Percentiles rank a stretch among this genome's conserved stretches.
These are phyloP conservation scores for Coilia nasus DNA, from an alignment of 2,797 vertebrate species.

Conservation along the genomic window DNA sequence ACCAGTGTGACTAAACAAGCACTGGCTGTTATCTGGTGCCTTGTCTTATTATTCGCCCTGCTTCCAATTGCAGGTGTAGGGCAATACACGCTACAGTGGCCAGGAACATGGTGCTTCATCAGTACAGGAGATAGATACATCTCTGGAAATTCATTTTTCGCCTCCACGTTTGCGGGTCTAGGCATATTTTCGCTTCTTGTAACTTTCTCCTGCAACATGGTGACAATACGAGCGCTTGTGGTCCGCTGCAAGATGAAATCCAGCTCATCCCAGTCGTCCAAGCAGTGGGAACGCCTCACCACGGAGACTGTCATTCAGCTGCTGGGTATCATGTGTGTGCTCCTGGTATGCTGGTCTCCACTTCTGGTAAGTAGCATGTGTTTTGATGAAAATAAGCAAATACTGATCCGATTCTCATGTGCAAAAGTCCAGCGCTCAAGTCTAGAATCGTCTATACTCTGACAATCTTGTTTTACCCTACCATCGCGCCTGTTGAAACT, in stretches of 20 bases:
- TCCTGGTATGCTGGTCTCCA: slow-evolving; percentile 92
- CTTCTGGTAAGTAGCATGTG: slow-evolving; percentile 85
- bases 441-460: not conserved
- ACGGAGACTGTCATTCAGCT: slow-evolving; percentile 93
- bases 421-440: not conserved
- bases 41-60: slow-evolving; percentile 83
- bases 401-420: not conserved
- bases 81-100: slow-evolving; percentile 88
- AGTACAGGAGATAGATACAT: slow-evolving; percentile 71
- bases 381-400: too few species aligned
- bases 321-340: slow-evolving; percentile 93
- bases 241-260: slow-evolving; percentile 82
- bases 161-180: slow-evolving; percentile 83
- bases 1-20: slow-evolving; percentile 80
- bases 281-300: slow-evolving; percentile 90
- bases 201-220: slow-evolving; percentile 88
- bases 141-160: slow-evolving; percentile 77
- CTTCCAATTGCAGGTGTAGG: slow-evolving; percentile 87
- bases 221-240: slow-evolving; percentile 88
- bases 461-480: not conserved
- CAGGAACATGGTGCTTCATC: slow-evolving; percentile 97
- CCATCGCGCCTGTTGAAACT: not conserved
- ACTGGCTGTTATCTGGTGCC: slow-evolving; percentile 80
- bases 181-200: slow-evolving; percentile 85
- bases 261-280: slow-evolving; percentile 74